Percentiles rank a stretch among this genome's conserved stretches.
Evolutionary conservation across 1,140 invertebrate species (phyloP).

Genomic region (Cyclargus thomasi): DNA sequence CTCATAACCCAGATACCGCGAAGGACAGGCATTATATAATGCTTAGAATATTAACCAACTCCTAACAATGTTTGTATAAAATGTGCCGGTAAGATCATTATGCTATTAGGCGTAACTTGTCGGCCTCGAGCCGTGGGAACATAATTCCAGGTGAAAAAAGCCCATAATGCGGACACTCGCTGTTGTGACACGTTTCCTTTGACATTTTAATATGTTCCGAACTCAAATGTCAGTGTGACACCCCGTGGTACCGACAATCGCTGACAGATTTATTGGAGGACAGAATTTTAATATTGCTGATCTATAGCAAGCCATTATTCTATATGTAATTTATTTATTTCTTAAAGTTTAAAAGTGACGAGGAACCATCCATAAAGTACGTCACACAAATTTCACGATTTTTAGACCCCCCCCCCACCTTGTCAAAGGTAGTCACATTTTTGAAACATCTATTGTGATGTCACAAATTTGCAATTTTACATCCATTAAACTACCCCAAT

Average conservation of each 20-base stretch:
- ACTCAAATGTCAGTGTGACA: neutral
- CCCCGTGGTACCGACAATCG: neutral
- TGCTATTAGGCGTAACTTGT: neutral
- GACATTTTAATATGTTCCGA: constrained; percentile 9
- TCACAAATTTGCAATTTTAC: no score
- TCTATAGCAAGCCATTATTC: no score
- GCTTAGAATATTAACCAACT: neutral
- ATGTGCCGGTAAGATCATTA: constrained; percentile 8
- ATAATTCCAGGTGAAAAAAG: constrained; percentile 4
- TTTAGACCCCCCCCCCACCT: no score
- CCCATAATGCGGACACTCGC: neutral
- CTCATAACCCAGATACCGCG: neutral
- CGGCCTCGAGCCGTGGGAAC: constrained; percentile 8
- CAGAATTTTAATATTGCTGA: neutral
- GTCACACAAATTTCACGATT: no score
- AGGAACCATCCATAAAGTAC: no score
- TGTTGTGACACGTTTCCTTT: constrained; percentile 11
- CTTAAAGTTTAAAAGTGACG: no score
- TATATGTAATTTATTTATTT: no score
- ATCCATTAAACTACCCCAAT: no score
- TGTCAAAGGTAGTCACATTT: no score
- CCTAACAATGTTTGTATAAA: constrained; percentile 9
- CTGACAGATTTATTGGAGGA: neutral
- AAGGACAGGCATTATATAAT: constrained; percentile 1
- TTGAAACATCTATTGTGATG: no score